These are phyloP conservation scores for Dusona sp. DNA, from an alignment of 2,888 invertebrate species.

Conservation along the genomic window DNA sequence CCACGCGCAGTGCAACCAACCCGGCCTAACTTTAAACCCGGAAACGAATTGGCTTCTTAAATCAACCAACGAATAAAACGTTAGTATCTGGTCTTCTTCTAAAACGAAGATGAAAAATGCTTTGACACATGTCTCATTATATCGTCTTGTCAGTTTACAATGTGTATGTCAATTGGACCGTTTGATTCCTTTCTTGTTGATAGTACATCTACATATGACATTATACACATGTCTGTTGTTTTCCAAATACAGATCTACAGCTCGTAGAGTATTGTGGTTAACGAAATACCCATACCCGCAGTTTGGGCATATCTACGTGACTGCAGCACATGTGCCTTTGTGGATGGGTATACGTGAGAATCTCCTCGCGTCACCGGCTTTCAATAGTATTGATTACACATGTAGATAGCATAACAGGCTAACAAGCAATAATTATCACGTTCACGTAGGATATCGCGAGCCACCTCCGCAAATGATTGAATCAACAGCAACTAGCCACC, in stretches of 20 bases:
- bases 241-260: background rate
- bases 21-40: background rate
- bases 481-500: slow-evolving; percentile 73
- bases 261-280: slow-evolving; percentile 38
- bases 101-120: background rate
- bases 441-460: slow-evolving; percentile 71
- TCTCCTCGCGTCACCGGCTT: slow-evolving; percentile 30
- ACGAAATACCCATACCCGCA: slow-evolving; percentile 30
- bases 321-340: slow-evolving; percentile 4
- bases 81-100: background rate
- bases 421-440: slow-evolving; percentile 80
- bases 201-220: slow-evolving; percentile 1
- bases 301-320: slow-evolving; percentile 6
- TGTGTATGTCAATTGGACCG: background rate
- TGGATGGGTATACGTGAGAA: background rate
- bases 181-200: slow-evolving; percentile 17
- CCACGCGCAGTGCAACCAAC: background rate
- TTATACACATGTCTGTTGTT: background rate
- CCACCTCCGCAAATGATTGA: slow-evolving; percentile 77
- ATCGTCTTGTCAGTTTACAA: background rate
- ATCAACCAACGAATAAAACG: background rate
- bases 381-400: slow-evolving; percentile 78
- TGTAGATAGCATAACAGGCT: slow-evolving; percentile 78
- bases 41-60: background rate
- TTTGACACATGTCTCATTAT: background rate